Conservation (phyloP, 2,113 vertebrate species). For the Anhinga rufa region DNA sequence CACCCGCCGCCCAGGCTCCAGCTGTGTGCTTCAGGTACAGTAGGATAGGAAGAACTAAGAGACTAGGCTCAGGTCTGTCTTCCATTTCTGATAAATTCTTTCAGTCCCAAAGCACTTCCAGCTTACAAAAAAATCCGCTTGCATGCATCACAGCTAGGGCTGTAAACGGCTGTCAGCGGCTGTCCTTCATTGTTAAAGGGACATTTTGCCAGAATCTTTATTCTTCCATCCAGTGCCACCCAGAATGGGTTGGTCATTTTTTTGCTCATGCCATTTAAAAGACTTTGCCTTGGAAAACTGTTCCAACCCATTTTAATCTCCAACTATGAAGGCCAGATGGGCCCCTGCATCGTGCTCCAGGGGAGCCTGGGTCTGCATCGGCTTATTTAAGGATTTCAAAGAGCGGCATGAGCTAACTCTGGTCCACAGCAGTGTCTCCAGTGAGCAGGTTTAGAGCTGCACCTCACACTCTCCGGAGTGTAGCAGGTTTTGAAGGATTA, state of each 20-base stretch:
- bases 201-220: neutral
- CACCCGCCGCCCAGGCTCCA: neutral
- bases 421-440: neutral
- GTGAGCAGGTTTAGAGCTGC: neutral
- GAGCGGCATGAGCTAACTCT: neutral
- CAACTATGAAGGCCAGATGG: neutral
- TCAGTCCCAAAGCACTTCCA: neutral
- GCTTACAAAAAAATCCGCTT: neutral
- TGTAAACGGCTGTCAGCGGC: neutral
- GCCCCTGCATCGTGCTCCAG: neutral
- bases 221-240: neutral
- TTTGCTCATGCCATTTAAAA: neutral
- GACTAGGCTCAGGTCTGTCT: neutral
- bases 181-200: neutral
- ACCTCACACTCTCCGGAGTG: neutral
- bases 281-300: neutral
- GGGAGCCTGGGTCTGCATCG: neutral
- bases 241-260: neutral
- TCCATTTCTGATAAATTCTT: neutral
- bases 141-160: neutral
- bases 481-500: neutral
- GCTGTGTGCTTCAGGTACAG: neutral
- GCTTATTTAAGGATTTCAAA: neutral
- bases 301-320: neutral
- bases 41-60: neutral